Evolutionary conservation across 2,888 invertebrate genomes (phyloP), one percentile per base, ranked within the genome.

Genomic region (Orchesellides sinensis): DNA sequence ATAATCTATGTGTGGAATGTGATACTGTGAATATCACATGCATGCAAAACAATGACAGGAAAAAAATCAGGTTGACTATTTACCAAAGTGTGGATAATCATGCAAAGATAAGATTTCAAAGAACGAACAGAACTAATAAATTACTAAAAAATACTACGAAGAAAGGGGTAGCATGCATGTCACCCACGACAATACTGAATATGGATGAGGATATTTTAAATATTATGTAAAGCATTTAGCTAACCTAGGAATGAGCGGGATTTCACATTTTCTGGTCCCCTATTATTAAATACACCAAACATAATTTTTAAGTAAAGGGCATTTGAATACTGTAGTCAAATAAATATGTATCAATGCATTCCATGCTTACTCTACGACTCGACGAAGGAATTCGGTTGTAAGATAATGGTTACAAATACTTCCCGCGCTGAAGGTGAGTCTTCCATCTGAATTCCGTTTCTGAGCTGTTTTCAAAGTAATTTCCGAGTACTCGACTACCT

Each of bases 331-430:
- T 25, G 12, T 59, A 59, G 6, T 21, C 0, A 23, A 35, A 47
- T 45, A 35, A 19, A 47, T 54, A 12, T 3, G 1, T 27, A 6
- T n/a, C n/a, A 3, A 59, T 52, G 45, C 90, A 92, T 92, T 92
- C 90, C 45, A 94, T 94, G 59, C 98, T 93, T 88, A 92, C 92
- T 92, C 90, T 45, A 94, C 94, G 59, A 98, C 93, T 88, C 93
- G 92, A 32, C 93, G 91, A 3, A 99, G 91, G 90, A 99, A 99
- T 77, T 95, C 93, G 0, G 95, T 91, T 0, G 96, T 95, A 91
- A 99, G 99, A 90, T 97, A 98, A 89, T 99, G 99, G 90, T 99
- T 99, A 90, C 99, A 99, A 85, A 99, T 99, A 90, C 97, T 99
- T 0, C 98, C 99, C 0, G 98, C 97, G 78, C 94, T 96, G 90